phyloP scores from a whole-genome alignment of 1,140 invertebrate genomes.

The Zaprionus africanus region DNA sequence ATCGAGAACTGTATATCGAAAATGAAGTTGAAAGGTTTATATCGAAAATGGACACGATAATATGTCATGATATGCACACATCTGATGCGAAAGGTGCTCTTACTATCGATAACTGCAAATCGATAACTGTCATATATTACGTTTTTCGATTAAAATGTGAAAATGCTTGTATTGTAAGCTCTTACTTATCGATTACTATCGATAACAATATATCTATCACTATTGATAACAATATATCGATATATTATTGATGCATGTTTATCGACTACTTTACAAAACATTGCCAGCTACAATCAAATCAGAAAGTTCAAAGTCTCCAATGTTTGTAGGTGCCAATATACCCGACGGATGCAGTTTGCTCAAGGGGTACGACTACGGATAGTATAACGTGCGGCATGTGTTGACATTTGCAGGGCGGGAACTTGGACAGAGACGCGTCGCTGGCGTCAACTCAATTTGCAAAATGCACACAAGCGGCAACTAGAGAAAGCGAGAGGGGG shows the following conservation, averaged over 20 bases:
- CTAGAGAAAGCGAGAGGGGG: neutral
- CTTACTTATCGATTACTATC: neutral
- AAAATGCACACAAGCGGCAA: constrained; percentile 53
- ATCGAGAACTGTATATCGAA: neutral
- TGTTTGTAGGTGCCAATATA: neutral
- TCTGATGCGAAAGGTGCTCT: neutral
- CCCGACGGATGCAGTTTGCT: neutral
- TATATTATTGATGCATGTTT: neutral
- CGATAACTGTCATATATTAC: no score
- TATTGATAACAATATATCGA: neutral
- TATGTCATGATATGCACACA: no score
- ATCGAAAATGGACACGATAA: no score
- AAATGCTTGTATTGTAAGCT: no score
- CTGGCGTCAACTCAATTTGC: constrained; percentile 49
- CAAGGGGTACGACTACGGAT: constrained; percentile 18
- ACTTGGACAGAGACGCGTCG: constrained; percentile 27
- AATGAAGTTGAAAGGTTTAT: no score
- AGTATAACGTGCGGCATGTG: constrained; percentile 50
- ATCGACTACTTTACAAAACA: neutral
- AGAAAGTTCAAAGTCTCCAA: neutral
- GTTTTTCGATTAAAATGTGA: neutral
- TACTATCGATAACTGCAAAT: neutral
- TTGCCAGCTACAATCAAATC: neutral
- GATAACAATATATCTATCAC: no score
- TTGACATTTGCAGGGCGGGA: constrained; percentile 55